A percentile compares a stretch with the other conserved stretches of the same genome.
Evolutionary conservation across 2,888 invertebrate species (phyloP).

Genomic region (Limulus polyphemus): DNA sequence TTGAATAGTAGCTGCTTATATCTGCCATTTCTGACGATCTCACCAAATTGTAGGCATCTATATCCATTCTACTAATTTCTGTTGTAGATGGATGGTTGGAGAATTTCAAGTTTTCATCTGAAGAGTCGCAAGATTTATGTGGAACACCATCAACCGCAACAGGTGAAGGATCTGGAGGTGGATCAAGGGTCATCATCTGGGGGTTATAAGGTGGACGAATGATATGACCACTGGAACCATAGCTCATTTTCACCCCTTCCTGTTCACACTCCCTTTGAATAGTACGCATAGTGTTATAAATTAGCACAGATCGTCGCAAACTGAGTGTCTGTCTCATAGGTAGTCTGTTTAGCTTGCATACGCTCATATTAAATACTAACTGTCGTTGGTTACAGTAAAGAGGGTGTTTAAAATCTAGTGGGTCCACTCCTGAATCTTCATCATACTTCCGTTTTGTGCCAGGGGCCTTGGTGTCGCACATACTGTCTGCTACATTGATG

Average conservation of each 20-base stretch:
- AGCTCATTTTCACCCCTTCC: slow-evolving; percentile 36
- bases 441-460: slow-evolving; percentile 23
- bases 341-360: slow-evolving; percentile 68
- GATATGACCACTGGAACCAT: slow-evolving; percentile 15
- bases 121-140: no score
- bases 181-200: slow-evolving; percentile 8
- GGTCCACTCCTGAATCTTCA: slow-evolving; percentile 14
- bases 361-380: slow-evolving; percentile 79
- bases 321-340: slow-evolving; percentile 68
- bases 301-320: slow-evolving; percentile 74
- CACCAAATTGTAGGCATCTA: no score
- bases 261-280: slow-evolving; percentile 77
- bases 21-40: no score
- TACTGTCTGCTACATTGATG: slow-evolving; percentile 24
- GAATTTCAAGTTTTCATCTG: no score
- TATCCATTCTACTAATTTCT: no score
- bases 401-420: not conserved
- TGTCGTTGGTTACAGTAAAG: slow-evolving; percentile 46
- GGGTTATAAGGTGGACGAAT: slow-evolving; percentile 11
- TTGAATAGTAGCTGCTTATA: not conserved
- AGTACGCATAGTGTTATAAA: slow-evolving; percentile 78
- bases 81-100: no score
- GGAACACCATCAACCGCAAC: no score
- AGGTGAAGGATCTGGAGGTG: not conserved
- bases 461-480: slow-evolving; percentile 17